A percentile compares a stretch with the other conserved stretches of the same genome.
Conservation (phyloP, 2,888 invertebrate species). For the Caenorhabditis sp. region DNA sequence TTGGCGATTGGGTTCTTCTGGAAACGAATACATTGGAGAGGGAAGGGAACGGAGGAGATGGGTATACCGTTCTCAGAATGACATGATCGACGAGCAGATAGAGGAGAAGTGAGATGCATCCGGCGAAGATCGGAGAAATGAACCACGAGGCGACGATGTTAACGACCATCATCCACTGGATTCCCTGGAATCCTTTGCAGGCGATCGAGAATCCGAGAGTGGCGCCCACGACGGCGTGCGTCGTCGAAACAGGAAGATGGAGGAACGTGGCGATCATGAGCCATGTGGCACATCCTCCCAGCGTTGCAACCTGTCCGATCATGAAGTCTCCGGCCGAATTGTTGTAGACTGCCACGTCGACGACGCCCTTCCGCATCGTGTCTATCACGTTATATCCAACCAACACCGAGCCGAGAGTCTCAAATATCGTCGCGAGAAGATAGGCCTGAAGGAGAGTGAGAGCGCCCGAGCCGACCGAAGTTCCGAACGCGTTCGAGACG, state of each 20-base stretch:
- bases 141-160: conserved; percentile 95
- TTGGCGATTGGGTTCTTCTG: conserved; percentile 67
- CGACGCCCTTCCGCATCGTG: conserved; percentile 96
- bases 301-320: conserved; percentile 91
- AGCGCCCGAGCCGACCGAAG: conserved; percentile 60
- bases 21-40: conserved; percentile 15
- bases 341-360: conserved; percentile 90
- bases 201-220: conserved; percentile 96
- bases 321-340: conserved; percentile 88
- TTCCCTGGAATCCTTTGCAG: conserved; percentile 88
- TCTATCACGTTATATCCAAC: conserved; percentile 94
- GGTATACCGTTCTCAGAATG: conserved; percentile 81
- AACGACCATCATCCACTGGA: conserved; percentile 88
- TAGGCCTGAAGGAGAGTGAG: conserved; percentile 86
- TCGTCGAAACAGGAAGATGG: conserved; percentile 95
- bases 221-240: conserved; percentile 97
- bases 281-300: conserved; percentile 92
- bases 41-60: not conserved
- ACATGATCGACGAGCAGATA: conserved; percentile 79
- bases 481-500: conserved; percentile 98
- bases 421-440: conserved; percentile 93
- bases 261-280: conserved; percentile 92
- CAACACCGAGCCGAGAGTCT: conserved; percentile 93
- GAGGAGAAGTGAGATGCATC: conserved; percentile 86
- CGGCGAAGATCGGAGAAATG: conserved; percentile 93